Conservation (phyloP, 64 coral and sea anemone species). For the Actinia tenebrosa region DNA sequence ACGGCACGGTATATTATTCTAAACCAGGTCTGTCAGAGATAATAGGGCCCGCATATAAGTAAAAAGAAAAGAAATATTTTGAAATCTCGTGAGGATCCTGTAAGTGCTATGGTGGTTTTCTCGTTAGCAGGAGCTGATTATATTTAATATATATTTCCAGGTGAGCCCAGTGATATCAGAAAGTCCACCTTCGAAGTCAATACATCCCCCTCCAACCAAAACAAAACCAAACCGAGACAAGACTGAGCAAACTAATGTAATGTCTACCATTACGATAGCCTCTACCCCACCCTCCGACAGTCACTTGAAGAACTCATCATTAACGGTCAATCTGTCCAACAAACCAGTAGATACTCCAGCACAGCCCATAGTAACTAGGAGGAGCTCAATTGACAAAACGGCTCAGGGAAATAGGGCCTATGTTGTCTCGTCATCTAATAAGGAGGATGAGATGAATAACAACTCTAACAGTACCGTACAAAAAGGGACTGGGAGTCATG, state of each 20-base stretch:
- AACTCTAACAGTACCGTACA: conserved; percentile 23
- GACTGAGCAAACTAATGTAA: conserved; percentile 9
- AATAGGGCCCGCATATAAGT: too few relatives aligned
- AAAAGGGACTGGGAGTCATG: neutral
- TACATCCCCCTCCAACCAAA: conserved; percentile 24
- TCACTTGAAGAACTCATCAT: conserved; percentile 2
- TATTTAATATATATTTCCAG: conserved; percentile 5
- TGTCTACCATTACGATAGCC: conserved; percentile 38
- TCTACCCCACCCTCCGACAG: conserved; percentile 7
- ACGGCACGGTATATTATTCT: too few relatives aligned
- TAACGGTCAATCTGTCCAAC: conserved; percentile 22
- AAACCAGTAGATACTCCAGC: neutral
- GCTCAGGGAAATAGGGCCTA: conserved; percentile 74
- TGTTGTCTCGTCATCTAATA: conserved; percentile 64
- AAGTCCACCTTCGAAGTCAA: conserved; percentile 4
- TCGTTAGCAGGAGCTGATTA: neutral
- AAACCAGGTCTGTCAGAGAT: too few relatives aligned
- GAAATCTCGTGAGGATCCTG: too few relatives aligned
- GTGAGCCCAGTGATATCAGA: conserved; percentile 40
- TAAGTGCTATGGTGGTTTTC: too few relatives aligned
- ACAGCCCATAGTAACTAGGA: conserved; percentile 15
- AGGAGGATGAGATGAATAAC: conserved; percentile 49
- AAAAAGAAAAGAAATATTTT: too few relatives aligned
- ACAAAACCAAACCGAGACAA: conserved; percentile 4
- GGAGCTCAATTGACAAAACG: conserved; percentile 63